Evolutionary conservation across 2,113 vertebrate species (phyloP).

Genomic region (Dermatemys mawii): DNA sequence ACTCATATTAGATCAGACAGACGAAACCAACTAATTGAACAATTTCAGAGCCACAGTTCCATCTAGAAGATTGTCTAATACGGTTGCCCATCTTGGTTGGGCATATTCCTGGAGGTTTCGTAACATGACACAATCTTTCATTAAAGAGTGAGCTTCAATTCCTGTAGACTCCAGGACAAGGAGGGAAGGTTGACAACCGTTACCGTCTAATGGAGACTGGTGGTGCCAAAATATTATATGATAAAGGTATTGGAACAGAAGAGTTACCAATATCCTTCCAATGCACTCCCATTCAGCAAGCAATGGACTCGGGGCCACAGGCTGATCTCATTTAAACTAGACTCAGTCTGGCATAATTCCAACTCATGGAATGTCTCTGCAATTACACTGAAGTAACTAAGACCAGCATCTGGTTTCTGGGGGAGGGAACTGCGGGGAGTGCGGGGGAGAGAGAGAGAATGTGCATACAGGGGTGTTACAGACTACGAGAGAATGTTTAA

Average conservation of each 20-base stretch:
- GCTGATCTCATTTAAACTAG: background rate
- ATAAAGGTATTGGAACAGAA: background rate
- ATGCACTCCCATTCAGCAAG: background rate
- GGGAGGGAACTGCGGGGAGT: fast-evolving
- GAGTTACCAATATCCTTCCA: background rate
- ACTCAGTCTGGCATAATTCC: background rate
- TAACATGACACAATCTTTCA: too few species aligned
- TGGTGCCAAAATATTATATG: background rate
- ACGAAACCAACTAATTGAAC: fast-evolving
- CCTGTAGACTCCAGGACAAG: too few species aligned
- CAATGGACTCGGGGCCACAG: background rate
- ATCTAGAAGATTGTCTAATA: background rate
- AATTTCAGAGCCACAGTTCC: constrained; percentile 1
- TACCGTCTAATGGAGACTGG: background rate
- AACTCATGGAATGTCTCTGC: background rate
- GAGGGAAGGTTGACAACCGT: too few species aligned
- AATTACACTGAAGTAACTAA: background rate
- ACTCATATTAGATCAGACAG: constrained; percentile 3
- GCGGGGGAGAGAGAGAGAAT: too few species aligned
- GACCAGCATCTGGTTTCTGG: background rate
- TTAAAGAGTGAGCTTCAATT: too few species aligned
- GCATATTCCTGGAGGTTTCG: too few species aligned
- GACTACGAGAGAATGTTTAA: background rate
- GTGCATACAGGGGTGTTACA: background rate
- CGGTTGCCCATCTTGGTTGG: too few species aligned